Evolutionary conservation across 2,113 vertebrate genomes (phyloP).

Genomic region (Rhinoderma darwinii): DNA sequence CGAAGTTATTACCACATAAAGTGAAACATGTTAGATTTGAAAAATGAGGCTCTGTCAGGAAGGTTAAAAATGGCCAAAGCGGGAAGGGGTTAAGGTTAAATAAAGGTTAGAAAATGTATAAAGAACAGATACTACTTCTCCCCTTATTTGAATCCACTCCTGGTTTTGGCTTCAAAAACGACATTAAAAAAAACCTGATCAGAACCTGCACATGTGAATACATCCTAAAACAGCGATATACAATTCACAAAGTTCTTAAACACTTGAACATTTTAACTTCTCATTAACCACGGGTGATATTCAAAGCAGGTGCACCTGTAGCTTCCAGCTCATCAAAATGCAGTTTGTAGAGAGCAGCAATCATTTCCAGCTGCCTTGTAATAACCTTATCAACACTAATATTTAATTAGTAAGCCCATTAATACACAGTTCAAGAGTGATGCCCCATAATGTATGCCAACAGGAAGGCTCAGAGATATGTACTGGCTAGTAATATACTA

Average conservation of each 20-base stretch:
- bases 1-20: too few species aligned
- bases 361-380: conserved; percentile 10
- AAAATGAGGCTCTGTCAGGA: too few species aligned
- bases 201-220: too few species aligned
- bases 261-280: background rate
- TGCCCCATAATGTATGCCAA: background rate
- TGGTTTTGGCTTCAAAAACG: too few species aligned
- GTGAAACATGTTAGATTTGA: too few species aligned
- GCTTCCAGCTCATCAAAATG: conserved; percentile 3
- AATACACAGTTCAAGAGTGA: conserved; percentile 10
- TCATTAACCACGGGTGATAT: background rate
- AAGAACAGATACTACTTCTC: too few species aligned
- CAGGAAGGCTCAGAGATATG: background rate
- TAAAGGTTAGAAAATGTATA: too few species aligned
- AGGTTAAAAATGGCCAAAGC: too few species aligned
- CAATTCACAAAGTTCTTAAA: background rate
- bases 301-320: background rate
- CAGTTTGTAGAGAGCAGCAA: background rate
- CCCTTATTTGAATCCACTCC: too few species aligned
- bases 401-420: conserved; percentile 17
- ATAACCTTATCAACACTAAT: conserved; percentile 24
- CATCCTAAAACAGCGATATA: background rate
- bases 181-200: too few species aligned
- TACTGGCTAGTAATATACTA: background rate
- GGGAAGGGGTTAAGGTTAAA: too few species aligned